phyloP scores from a whole-genome alignment of 2,888 invertebrate species.

The Thymelicus sylvestris region DNA sequence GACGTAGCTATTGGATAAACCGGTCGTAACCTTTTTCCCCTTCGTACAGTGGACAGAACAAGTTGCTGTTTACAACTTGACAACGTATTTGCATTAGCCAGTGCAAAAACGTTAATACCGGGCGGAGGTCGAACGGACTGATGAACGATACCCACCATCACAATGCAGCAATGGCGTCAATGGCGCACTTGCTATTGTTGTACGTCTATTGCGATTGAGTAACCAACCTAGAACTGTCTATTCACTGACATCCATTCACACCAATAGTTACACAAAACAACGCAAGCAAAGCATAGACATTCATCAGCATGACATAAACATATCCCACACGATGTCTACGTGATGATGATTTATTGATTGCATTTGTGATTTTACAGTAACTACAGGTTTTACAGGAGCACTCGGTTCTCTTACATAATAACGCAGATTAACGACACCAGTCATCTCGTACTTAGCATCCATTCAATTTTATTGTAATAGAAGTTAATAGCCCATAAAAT shows the following conservation, averaged over 20 bases:
- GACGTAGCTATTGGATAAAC: slow-evolving; percentile 17
- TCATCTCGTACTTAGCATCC: no score
- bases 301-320: slow-evolving; percentile 5
- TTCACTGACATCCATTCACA: slow-evolving; percentile 28
- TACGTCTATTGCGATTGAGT: slow-evolving; percentile 26
- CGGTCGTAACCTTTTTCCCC: slow-evolving; percentile 32
- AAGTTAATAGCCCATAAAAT: slow-evolving; percentile 7
- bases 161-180: not conserved
- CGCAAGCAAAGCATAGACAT: not conserved
- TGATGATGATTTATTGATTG: no score
- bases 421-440: no score
- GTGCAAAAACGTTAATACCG: slow-evolving; percentile 23
- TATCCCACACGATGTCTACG: not conserved
- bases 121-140: slow-evolving; percentile 12
- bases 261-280: slow-evolving; percentile 21
- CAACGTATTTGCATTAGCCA: slow-evolving; percentile 23
- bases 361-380: no score
- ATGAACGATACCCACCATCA: slow-evolving; percentile 23
- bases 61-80: slow-evolving; percentile 22
- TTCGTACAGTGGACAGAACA: slow-evolving; percentile 21
- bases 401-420: no score
- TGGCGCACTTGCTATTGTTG: slow-evolving; percentile 30
- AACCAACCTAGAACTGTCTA: slow-evolving; percentile 27
- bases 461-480: no score
- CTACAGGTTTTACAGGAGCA: no score